Evolutionary conservation across 2,113 vertebrate species (phyloP).

Genomic region (Saccopteryx leptura): DNA sequence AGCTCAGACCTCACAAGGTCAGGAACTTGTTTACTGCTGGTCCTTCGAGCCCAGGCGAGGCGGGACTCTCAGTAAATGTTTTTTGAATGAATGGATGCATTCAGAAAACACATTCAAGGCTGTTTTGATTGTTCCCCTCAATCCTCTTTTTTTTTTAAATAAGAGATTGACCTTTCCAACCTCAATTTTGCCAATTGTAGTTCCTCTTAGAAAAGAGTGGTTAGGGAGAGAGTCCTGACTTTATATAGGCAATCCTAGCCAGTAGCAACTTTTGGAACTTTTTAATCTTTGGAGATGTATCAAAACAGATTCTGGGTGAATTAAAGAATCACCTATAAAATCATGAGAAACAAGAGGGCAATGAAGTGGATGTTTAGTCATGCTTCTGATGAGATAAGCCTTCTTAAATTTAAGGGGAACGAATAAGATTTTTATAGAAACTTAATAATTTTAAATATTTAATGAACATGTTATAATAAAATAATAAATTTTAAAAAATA

Average conservation of each 20-base stretch:
- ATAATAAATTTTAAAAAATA: neutral
- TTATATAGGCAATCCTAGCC: neutral
- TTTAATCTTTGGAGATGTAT: neutral
- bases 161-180: neutral
- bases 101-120: neutral
- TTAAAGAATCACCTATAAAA: neutral
- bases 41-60: rapidly evolving
- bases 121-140: neutral
- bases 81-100: neutral
- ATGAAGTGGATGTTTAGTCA: neutral
- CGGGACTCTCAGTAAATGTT: neutral
- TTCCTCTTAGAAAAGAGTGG: neutral
- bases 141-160: neutral
- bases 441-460: neutral
- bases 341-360: neutral
- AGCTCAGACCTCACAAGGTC: neutral
- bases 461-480: neutral
- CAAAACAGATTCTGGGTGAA: neutral
- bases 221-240: neutral
- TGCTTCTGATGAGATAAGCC: neutral
- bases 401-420: neutral
- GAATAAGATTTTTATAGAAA: neutral
- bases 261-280: neutral
- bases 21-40: neutral
- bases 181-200: neutral